Evolutionary conservation across 2,797 vertebrate genomes (phyloP).

Genomic region (Cossypha polioptera): DNA sequence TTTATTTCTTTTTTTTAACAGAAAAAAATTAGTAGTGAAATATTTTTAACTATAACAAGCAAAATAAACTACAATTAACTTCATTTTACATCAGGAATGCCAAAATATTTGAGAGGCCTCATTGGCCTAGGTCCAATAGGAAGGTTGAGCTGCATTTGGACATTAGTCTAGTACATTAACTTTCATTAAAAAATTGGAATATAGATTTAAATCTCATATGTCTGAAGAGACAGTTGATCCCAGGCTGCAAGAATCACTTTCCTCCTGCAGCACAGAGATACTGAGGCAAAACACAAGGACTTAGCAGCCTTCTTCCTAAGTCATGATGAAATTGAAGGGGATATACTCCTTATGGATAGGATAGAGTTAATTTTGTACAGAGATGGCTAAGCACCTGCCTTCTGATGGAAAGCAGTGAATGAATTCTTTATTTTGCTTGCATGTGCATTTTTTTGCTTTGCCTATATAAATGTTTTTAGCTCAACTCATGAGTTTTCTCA

Average conservation of each 20-base stretch:
- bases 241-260: neutral
- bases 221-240: neutral
- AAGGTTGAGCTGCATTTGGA: neutral
- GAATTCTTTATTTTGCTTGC: fast-evolving
- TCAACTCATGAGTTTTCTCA: neutral
- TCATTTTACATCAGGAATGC: neutral
- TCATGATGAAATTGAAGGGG: neutral
- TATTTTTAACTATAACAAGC: neutral
- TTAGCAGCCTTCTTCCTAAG: neutral
- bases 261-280: neutral
- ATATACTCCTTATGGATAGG: neutral
- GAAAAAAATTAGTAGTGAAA: neutral
- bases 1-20: neutral
- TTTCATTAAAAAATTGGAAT: neutral
- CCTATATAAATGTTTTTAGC: neutral
- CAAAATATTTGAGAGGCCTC: neutral
- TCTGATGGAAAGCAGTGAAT: neutral
- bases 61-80: neutral
- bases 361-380: neutral
- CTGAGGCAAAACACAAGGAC: neutral
- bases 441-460: neutral
- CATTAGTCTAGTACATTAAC: neutral
- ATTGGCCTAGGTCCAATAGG: neutral
- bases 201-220: neutral
- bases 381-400: neutral